phyloP scores from a whole-genome alignment of 2,888 invertebrate species.

The Ptilodon capucinus region DNA sequence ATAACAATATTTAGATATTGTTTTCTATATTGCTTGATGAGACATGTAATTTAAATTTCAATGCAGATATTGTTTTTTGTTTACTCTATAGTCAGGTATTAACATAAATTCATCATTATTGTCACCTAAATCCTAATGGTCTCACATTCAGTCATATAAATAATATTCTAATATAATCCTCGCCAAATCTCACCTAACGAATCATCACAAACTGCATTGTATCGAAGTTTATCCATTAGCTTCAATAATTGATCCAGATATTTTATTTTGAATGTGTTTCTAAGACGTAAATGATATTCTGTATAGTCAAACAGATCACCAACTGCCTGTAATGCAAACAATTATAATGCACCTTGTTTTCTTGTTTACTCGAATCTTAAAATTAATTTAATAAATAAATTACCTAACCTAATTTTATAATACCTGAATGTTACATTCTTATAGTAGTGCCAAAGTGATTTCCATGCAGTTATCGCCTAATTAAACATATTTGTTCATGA shows the following conservation, averaged over 20 bases:
- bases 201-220: constrained; percentile 32
- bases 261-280: constrained; percentile 58
- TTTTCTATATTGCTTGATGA: constrained; percentile 9
- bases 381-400: not conserved
- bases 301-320: constrained; percentile 76
- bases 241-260: constrained; percentile 65
- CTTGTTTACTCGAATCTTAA: not conserved
- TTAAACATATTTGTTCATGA: not conserved
- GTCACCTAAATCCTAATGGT: constrained; percentile 37
- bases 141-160: constrained; percentile 38
- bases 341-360: constrained; percentile 40
- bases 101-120: constrained; percentile 19
- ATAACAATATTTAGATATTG: constrained; percentile 20
- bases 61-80: not conserved
- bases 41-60: constrained; percentile 6
- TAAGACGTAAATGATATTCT: constrained; percentile 63
- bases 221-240: constrained; percentile 44
- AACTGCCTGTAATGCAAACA: constrained; percentile 81
- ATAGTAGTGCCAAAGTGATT: not conserved
- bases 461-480: not conserved
- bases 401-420: not conserved
- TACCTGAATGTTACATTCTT: not conserved
- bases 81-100: not conserved
- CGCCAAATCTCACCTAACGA: constrained; percentile 31
- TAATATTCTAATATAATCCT: constrained; percentile 20